Percentiles rank a stretch among this genome's conserved stretches.
Evolutionary conservation across 2,113 vertebrate genomes (phyloP).

Genomic region (Axis porcinus): DNA sequence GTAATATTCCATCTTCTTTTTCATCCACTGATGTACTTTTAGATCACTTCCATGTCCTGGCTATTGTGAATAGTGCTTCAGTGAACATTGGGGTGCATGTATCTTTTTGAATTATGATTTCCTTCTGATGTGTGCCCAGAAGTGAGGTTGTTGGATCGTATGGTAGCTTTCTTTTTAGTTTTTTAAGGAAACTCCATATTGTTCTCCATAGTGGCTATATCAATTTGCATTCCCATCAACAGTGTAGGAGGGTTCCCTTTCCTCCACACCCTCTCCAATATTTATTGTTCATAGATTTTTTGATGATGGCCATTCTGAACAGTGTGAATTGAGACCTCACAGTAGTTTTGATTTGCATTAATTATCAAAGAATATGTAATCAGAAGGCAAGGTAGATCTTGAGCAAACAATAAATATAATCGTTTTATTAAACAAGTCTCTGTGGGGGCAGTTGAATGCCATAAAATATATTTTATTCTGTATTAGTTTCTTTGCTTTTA

Average conservation of each 20-base stretch:
- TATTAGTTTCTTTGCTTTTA: not conserved
- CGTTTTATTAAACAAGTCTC: not conserved
- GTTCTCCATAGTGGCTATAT: not conserved
- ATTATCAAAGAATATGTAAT: not conserved
- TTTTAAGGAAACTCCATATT: not conserved
- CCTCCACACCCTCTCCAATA: not conserved
- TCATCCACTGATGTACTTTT: not conserved
- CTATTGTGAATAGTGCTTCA: not conserved
- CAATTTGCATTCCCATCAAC: not conserved
- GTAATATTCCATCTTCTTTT: not conserved
- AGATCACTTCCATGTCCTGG: not conserved
- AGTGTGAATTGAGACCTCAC: not conserved
- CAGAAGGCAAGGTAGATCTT: not conserved
- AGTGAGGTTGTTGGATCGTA: not conserved
- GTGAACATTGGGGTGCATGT: not conserved
- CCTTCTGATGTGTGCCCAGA: not conserved
- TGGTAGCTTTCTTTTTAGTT: not conserved
- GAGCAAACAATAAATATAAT: not conserved
- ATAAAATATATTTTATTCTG: not conserved
- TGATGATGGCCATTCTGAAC: not conserved
- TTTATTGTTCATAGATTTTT: not conserved
- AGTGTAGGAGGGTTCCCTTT: not conserved
- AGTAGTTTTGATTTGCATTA: not conserved
- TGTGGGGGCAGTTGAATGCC: not conserved
- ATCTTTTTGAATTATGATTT: not conserved